phyloP scores from a whole-genome alignment of 2,113 vertebrate genomes.

The Tretioscincus oriximinensis region DNA sequence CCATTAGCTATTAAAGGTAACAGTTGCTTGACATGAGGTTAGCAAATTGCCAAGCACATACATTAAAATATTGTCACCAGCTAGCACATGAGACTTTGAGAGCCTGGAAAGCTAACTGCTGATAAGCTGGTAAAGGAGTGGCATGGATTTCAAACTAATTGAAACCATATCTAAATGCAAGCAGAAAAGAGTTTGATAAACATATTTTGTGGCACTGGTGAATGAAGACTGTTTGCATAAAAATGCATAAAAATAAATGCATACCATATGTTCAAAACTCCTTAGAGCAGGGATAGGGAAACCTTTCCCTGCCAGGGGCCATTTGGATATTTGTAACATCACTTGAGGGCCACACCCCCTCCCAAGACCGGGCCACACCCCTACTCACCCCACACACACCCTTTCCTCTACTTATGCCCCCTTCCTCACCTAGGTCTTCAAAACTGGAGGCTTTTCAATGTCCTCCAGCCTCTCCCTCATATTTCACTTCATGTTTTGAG shows the following conservation, averaged over 20 bases:
- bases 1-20: slow-evolving; percentile 44
- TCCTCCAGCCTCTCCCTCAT: no score
- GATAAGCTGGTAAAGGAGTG: slow-evolving; percentile 35
- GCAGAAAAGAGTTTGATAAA: background rate
- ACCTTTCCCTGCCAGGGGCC: no score
- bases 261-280: background rate
- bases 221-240: background rate
- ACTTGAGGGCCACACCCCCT: no score
- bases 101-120: slow-evolving; percentile 39
- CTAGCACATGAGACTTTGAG: slow-evolving; percentile 43
- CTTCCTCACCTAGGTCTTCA: no score
- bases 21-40: slow-evolving; percentile 35
- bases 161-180: background rate
- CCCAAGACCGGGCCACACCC: no score
- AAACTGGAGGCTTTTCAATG: no score
- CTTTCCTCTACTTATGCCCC: no score
- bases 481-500: no score
- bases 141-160: background rate
- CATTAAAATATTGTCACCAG: slow-evolving; percentile 52
- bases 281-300: no score
- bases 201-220: background rate
- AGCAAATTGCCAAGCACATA: slow-evolving; percentile 46
- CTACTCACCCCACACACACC: no score
- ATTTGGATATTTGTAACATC: no score
- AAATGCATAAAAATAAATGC: background rate